phyloP scores from a whole-genome alignment of 2,888 invertebrate species.

The Alloscopus bannaensis region DNA sequence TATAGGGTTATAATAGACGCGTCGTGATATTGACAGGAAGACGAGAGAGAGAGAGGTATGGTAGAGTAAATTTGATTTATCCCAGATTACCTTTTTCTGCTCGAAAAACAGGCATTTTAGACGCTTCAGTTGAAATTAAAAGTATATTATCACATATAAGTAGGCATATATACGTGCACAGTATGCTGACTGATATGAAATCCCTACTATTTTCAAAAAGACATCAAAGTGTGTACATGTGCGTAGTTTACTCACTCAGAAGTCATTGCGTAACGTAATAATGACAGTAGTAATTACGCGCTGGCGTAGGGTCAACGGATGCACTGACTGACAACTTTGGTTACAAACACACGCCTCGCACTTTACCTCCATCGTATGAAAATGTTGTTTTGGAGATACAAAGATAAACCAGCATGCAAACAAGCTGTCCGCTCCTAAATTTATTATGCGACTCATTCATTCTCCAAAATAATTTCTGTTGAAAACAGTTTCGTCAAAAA shows the following conservation, averaged over 20 bases:
- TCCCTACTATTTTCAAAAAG: no score
- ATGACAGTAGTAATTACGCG: constrained; percentile 34
- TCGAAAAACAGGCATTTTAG: no score
- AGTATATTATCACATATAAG: no score
- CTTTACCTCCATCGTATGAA: not conserved
- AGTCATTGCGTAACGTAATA: constrained; percentile 33
- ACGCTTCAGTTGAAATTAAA: no score
- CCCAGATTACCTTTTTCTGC: no score
- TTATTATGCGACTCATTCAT: not conserved
- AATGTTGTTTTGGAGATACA: constrained; percentile 1
- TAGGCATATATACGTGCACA: no score
- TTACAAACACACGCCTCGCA: constrained; percentile 4
- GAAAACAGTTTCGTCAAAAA: no score
- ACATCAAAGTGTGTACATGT: no score
- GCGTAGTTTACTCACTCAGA: no score
- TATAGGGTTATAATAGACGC: not conserved
- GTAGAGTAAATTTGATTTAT: no score
- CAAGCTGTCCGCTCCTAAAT: constrained; percentile 4
- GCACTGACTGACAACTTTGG: constrained; percentile 38
- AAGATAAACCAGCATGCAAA: not conserved
- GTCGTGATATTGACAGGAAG: constrained; percentile 33
- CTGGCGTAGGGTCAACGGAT: constrained; percentile 43
- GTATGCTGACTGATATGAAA: no score
- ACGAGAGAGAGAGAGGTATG: no score
- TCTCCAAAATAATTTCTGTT: not conserved